Conservation (phyloP, 2,113 vertebrate species). For the Maccullochella peelii region DNA sequence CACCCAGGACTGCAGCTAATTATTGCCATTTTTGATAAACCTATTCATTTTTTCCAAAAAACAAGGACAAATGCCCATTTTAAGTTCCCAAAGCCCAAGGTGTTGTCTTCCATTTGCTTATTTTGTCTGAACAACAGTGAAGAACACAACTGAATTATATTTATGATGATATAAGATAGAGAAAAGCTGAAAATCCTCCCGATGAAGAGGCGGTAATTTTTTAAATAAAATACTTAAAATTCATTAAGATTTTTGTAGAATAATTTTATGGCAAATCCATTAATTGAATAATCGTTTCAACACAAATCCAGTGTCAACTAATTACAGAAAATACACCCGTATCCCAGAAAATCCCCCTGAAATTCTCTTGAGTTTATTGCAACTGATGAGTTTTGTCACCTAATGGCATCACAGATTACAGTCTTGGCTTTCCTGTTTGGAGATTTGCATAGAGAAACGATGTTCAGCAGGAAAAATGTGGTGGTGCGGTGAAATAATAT, state of each 20-base stretch:
- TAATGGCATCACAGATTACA: slow-evolving; percentile 25
- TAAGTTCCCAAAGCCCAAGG: background rate
- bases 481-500: background rate
- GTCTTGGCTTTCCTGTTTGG: background rate
- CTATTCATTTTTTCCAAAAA: background rate
- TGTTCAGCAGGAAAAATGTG: background rate
- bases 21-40: background rate
- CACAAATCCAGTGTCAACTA: slow-evolving; percentile 21
- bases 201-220: background rate
- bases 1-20: background rate
- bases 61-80: background rate
- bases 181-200: background rate
- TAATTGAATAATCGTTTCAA: slow-evolving; percentile 3
- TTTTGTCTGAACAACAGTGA: background rate
- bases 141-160: background rate
- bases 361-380: slow-evolving; percentile 7
- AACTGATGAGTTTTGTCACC: slow-evolving; percentile 4
- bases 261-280: slow-evolving; percentile 17
- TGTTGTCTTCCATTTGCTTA: background rate
- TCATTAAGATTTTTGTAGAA: background rate
- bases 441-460: background rate
- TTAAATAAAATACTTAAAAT: background rate
- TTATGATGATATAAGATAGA: background rate
- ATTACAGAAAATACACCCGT: slow-evolving; percentile 9
- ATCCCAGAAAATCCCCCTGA: slow-evolving; percentile 31